phyloP scores from a whole-genome alignment of 2,113 vertebrate species.

The Meleagris gallopavo region DNA sequence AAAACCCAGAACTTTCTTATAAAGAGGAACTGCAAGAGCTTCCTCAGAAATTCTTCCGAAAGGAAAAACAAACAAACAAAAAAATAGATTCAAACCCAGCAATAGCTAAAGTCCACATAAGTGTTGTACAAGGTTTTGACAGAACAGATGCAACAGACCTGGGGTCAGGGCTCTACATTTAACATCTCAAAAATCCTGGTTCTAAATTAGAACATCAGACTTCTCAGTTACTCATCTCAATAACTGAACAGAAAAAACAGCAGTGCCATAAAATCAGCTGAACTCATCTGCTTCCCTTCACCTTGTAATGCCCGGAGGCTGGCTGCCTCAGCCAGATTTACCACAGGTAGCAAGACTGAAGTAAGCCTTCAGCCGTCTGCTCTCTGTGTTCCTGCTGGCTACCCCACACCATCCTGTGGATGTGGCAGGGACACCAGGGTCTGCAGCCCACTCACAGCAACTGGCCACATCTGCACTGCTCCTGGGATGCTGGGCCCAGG shows the following conservation, averaged over 20 bases:
- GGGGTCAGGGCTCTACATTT: not conserved
- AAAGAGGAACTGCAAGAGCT: conserved; percentile 13
- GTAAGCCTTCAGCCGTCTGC: not conserved
- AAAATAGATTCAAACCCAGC: not conserved
- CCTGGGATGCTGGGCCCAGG: too few species aligned
- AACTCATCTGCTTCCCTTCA: not conserved
- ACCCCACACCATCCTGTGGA: not conserved
- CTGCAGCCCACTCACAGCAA: fast-evolving
- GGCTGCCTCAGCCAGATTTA: not conserved
- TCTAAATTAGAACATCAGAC: not conserved
- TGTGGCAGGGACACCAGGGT: not conserved
- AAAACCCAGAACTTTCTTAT: not conserved
- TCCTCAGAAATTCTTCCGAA: not conserved
- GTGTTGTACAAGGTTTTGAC: not conserved
- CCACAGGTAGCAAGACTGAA: not conserved
- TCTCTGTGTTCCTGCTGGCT: not conserved
- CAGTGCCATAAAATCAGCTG: not conserved
- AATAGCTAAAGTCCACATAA: not conserved
- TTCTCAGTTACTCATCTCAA: not conserved
- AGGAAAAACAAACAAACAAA: not conserved
- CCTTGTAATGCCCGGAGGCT: not conserved
- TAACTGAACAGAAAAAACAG: not conserved
- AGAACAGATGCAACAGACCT: not conserved
- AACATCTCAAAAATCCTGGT: not conserved
- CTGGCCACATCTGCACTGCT: too few species aligned